A percentile compares a stretch with the other conserved stretches of the same genome.
Conservation (phyloP, 2,113 vertebrate genomes). For the Chaenogobius annularis region DNA sequence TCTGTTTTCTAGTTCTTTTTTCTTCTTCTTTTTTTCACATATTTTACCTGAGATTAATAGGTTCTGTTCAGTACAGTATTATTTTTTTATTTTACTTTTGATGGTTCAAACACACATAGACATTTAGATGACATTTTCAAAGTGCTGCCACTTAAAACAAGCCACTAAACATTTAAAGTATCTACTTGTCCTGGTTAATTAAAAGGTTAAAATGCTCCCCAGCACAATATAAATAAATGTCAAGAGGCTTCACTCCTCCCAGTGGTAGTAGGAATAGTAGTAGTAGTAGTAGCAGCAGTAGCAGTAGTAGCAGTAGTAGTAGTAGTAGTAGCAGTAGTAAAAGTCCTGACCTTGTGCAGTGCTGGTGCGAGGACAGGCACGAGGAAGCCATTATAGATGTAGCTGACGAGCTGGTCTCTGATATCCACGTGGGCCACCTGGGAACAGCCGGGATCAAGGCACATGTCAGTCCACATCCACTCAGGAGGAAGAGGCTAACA, state of each 20-base stretch:
- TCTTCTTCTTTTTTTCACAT: too few relatives aligned
- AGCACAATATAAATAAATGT: background rate
- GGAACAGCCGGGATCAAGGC: constrained; percentile 6
- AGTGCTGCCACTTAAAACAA: background rate
- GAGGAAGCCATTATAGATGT: constrained; percentile 97
- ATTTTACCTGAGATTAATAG: too few relatives aligned
- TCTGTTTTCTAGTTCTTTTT: too few relatives aligned
- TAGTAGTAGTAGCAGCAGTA: too few relatives aligned
- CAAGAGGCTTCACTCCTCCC: background rate
- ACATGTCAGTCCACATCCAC: too few relatives aligned
- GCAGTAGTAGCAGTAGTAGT: too few relatives aligned
- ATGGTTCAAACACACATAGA: background rate
- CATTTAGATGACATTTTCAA: background rate
- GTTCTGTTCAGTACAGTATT: too few relatives aligned
- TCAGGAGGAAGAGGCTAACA: background rate
- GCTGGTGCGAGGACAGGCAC: constrained; percentile 95
- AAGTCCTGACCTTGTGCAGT: constrained; percentile 88
- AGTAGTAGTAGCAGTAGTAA: background rate
- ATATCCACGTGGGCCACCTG: constrained; percentile 92
- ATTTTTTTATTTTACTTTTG: too few relatives aligned
- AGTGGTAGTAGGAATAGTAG: background rate
- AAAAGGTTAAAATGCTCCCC: background rate
- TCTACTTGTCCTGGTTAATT: background rate
- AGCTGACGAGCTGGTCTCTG: constrained; percentile 89
- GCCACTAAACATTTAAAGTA: background rate